A percentile compares a stretch with the other conserved stretches of the same genome.
phyloP scores from a whole-genome alignment of 2,113 vertebrate species.

The Sebastes schlegelii region DNA sequence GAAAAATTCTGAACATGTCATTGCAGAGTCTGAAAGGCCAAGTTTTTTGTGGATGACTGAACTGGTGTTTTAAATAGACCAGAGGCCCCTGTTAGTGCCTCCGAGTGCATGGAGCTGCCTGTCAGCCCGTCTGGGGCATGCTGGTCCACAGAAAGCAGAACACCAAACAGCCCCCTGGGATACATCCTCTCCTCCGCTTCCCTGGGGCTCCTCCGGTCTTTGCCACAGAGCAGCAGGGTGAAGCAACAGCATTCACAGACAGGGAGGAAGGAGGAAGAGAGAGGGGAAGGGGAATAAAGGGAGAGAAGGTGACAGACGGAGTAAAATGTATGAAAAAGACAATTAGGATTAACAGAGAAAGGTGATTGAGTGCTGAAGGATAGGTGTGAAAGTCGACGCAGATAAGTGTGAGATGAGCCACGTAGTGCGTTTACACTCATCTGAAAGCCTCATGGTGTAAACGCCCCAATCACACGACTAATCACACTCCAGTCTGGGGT shows the following conservation, averaged over 20 bases:
- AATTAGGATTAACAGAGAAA: conserved; percentile 23
- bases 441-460: conserved; percentile 24
- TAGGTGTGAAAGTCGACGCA: conserved; percentile 50
- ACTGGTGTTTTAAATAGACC: conserved; percentile 58
- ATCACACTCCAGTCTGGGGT: conserved; percentile 41
- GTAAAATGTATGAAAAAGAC: conserved; percentile 5
- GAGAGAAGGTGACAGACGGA: conserved; percentile 20
- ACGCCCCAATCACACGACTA: conserved; percentile 26
- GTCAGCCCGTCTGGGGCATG: conserved; percentile 54
- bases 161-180: conserved; percentile 60
- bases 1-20: conserved; percentile 35
- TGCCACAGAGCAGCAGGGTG: conserved; percentile 18
- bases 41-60: conserved; percentile 63
- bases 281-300: not conserved
- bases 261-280: not conserved
- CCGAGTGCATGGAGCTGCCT: conserved; percentile 40
- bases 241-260: conserved; percentile 55
- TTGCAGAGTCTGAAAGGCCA: conserved; percentile 39
- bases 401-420: conserved; percentile 46
- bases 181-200: conserved; percentile 68
- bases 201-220: conserved; percentile 49
- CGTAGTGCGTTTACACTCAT: conserved; percentile 48
- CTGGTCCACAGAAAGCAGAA: conserved; percentile 69
- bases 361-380: conserved; percentile 18
- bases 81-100: conserved; percentile 31